A percentile compares a stretch with the other conserved stretches of the same genome.
Conservation (phyloP, 2,888 invertebrate species). For the Artemia sinica region DNA sequence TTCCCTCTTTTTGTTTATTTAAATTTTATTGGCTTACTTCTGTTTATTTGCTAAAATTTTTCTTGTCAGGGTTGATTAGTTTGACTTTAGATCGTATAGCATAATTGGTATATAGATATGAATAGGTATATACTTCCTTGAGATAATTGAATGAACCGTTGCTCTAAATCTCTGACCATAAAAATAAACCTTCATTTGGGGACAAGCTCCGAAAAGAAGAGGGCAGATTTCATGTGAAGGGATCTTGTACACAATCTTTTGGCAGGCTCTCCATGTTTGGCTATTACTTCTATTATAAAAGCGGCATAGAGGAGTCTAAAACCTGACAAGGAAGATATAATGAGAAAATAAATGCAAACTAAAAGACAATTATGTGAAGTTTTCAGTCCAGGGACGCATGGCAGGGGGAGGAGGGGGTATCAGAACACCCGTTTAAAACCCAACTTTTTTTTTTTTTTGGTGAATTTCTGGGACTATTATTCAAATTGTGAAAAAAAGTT, state of each 20-base stretch:
- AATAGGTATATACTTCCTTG: constrained; percentile 47
- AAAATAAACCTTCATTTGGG: constrained; percentile 94
- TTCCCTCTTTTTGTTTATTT: too few relatives aligned
- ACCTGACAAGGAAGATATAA: constrained; percentile 36
- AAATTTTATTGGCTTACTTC: too few relatives aligned
- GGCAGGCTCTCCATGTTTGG: constrained; percentile 86
- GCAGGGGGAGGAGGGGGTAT: too few relatives aligned
- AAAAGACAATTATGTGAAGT: too few relatives aligned
- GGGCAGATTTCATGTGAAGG: constrained; percentile 92
- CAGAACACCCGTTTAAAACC: too few relatives aligned
- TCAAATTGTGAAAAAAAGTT: too few relatives aligned
- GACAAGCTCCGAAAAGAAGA: constrained; percentile 81
- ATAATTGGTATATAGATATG: too few relatives aligned
- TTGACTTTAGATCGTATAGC: too few relatives aligned
- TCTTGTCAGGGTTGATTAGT: too few relatives aligned
- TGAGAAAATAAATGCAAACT: not conserved
- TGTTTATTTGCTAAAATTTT: too few relatives aligned
- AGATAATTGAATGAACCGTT: constrained; percentile 94
- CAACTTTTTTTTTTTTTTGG: too few relatives aligned
- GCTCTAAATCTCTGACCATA: constrained; percentile 94
- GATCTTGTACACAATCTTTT: constrained; percentile 94
- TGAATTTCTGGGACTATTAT: too few relatives aligned
- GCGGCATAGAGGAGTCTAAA: constrained; percentile 89
- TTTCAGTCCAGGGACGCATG: not conserved
- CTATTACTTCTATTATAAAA: constrained; percentile 89